Conservation (phyloP, 2,797 vertebrate species). For the Aphelocoma californica region DNA sequence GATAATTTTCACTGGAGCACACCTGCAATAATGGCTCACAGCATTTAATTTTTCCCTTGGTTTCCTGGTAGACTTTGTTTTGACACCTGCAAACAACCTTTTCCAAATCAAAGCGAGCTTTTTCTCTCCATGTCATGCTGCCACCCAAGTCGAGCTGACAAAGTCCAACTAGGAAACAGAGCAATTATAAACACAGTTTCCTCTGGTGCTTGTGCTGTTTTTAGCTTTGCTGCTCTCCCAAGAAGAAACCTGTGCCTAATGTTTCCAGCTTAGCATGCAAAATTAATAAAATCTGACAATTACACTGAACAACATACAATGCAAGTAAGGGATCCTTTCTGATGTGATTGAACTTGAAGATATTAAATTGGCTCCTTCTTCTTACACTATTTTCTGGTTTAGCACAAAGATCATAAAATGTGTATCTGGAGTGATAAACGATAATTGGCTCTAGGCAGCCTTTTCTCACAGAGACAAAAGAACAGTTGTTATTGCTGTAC, state of each 20-base stretch:
- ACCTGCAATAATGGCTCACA: constrained; percentile 64
- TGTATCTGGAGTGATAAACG: constrained; percentile 49
- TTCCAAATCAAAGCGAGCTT: constrained; percentile 58
- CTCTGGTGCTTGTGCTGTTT: constrained; percentile 59
- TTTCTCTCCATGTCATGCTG: constrained; percentile 34
- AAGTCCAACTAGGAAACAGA: constrained; percentile 38
- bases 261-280: constrained; percentile 49
- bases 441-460: constrained; percentile 43
- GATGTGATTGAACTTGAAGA: constrained; percentile 2
- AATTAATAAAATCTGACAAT: constrained; percentile 60
- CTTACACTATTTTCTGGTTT: neutral
- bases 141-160: constrained; percentile 42
- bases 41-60: constrained; percentile 60
- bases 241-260: constrained; percentile 43
- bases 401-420: constrained; percentile 35
- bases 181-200: constrained; percentile 54
- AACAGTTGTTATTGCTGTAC: constrained; percentile 42
- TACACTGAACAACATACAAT: constrained; percentile 2
- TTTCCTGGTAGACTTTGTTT: constrained; percentile 65
- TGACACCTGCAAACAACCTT: constrained; percentile 73
- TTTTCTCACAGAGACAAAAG: constrained; percentile 44
- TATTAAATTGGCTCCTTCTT: constrained; percentile 27
- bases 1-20: constrained; percentile 56
- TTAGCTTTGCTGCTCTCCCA: constrained; percentile 56
- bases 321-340: neutral